Percentiles rank a stretch among this genome's conserved stretches.
These are phyloP conservation scores for Polydesmus complanatus DNA, from an alignment of 2,888 invertebrate species.

Conservation along the genomic window DNA sequence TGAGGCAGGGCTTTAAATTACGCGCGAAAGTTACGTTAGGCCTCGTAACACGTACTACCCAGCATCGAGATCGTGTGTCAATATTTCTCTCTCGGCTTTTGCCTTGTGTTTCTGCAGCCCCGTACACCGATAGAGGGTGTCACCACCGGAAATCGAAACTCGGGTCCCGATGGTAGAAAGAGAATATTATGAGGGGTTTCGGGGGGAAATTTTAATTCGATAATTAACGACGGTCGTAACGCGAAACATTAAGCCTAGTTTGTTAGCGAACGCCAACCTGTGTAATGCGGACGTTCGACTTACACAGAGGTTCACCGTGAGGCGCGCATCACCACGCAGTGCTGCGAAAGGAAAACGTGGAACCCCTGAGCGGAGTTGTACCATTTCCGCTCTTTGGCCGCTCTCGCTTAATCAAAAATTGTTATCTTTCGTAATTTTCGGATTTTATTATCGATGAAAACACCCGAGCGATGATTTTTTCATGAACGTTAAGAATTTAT, in stretches of 20 bases:
- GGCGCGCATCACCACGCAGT: too few relatives aligned
- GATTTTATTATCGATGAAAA: background rate
- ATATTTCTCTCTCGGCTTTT: too few relatives aligned
- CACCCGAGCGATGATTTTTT: background rate
- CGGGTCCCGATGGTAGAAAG: too few relatives aligned
- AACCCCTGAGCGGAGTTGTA: background rate
- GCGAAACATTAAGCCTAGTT: background rate
- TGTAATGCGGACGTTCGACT: slow-evolving; percentile 9
- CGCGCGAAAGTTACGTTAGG: background rate
- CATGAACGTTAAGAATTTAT: too few relatives aligned
- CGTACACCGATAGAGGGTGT: background rate
- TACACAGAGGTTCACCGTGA: slow-evolving; percentile 9
- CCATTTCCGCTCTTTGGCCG: background rate
- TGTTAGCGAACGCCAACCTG: slow-evolving; percentile 8
- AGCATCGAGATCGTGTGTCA: background rate
- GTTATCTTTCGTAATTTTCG: background rate
- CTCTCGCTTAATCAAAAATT: background rate
- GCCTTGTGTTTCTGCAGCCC: too few relatives aligned
- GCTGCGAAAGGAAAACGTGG: too few relatives aligned
- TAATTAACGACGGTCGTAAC: background rate
- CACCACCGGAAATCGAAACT: background rate
- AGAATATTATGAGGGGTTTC: too few relatives aligned
- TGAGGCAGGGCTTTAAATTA: background rate
- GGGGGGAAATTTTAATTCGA: background rate
- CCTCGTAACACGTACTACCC: background rate